Base-by-base conservation (phyloP, 1,140 invertebrate species). In the Drosophila teissieri region DNA sequence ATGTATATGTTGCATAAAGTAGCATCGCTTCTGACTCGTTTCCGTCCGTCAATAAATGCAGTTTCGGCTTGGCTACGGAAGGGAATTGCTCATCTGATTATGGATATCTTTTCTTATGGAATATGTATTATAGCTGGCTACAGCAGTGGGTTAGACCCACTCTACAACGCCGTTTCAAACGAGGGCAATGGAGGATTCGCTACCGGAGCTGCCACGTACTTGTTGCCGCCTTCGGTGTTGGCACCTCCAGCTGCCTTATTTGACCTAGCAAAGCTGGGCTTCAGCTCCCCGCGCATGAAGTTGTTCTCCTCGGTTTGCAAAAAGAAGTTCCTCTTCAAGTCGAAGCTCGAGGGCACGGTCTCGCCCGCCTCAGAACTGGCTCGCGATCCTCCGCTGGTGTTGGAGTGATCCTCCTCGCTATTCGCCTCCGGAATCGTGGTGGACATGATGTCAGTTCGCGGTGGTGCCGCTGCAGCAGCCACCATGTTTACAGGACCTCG, bases 341-440 rank as follows among this genome's bases (percentile, higher is more conserved):
- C 89, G 27, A 67, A 92, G 46, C 69, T 86, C 36, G 73, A 82
- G 11, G 64, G 48, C 1, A 48, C 62, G 7, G 65, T 48, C 10
- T 82, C 68, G 7, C 61, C 63, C 15, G 69, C 34, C 45, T 82
- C 75, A 1, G 75, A 78, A 19, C 80, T 73, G 19, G 63, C 76
- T 0, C 76, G 42, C 0, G 91, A 91, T 31, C 85, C 64, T 7
- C 80, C 78, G 22, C 80, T 90, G 24, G 77, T 80, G 31, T 83
- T 91, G 4, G 91, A 90, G 31, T 91, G 77, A 65, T 96, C 95
- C 80, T 96, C 95, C 93, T 96, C 95, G 77, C 94, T 95, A 83
- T 95, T 94, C 76, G 94, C 96, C 93, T 97, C 96, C n/a, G 95
- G 95, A 90, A 97, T 97, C 48, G 96, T 96, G 7, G 96, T 96